These are phyloP conservation scores for Amphiprion percula DNA, from an alignment of 2,113 vertebrate genomes.

Conservation along the genomic window DNA sequence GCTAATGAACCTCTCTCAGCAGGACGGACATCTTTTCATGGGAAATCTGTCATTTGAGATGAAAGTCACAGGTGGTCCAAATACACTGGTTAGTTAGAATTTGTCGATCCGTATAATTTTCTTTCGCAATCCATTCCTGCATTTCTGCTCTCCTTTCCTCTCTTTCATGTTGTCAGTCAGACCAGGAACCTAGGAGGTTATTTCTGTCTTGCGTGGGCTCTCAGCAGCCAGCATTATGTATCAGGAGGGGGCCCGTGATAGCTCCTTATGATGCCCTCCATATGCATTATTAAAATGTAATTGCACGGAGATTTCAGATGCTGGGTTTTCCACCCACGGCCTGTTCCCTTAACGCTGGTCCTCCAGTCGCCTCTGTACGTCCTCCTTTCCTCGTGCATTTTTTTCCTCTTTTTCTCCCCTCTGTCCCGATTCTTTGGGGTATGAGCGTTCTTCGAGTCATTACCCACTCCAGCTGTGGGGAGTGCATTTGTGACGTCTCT, in stretches of 20 bases:
- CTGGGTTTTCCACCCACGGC: conserved; percentile 68
- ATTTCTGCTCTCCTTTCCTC: conserved; percentile 40
- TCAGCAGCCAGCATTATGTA: conserved; percentile 70
- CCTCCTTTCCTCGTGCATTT: conserved; percentile 23
- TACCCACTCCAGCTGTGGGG: conserved; percentile 74
- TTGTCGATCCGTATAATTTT: conserved; percentile 17
- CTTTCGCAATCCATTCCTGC: conserved; percentile 34
- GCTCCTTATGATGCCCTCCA: conserved; percentile 67
- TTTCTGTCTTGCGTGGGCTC: conserved; percentile 78
- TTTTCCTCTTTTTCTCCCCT: not conserved
- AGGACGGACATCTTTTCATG: conserved; percentile 15
- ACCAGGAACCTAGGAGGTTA: conserved; percentile 66
- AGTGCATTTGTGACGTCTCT: conserved; percentile 68
- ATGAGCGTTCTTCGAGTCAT: conserved; percentile 61
- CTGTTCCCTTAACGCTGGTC: conserved; percentile 38
- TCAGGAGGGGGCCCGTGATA: conserved; percentile 62
- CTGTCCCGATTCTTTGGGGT: conserved; percentile 44
- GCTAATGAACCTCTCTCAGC: conserved; percentile 20
- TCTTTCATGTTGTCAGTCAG: conserved; percentile 63
- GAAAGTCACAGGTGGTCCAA: not conserved
- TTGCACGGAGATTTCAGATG: conserved; percentile 66
- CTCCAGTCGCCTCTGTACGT: conserved; percentile 20
- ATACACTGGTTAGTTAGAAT: not conserved
- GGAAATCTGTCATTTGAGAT: conserved; percentile 32
- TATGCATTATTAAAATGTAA: conserved; percentile 80